A percentile compares a stretch with the other conserved stretches of the same genome.
Conservation (phyloP, 2,797 vertebrate species). For the Sebastes vulpes region DNA sequence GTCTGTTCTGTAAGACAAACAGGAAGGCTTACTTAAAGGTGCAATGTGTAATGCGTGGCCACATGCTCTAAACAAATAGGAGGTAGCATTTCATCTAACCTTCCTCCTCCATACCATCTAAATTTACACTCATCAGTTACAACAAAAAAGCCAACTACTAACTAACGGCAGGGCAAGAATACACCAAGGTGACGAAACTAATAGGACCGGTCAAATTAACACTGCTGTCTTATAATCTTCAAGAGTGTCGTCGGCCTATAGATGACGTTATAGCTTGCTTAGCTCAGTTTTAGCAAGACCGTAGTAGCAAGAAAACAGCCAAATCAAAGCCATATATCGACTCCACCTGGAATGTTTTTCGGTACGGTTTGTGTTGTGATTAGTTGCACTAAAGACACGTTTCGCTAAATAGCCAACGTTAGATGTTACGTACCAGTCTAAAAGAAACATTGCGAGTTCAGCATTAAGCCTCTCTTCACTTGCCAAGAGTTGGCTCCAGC, state of each 20-base stretch:
- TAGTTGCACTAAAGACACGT: not conserved
- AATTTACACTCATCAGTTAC: not conserved
- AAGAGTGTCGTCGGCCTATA: not conserved
- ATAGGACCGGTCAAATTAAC: not conserved
- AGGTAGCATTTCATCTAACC: not conserved
- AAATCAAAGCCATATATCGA: too few species aligned
- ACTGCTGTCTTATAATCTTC: not conserved
- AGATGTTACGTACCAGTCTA: not conserved
- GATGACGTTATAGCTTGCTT: not conserved
- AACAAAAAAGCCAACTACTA: not conserved
- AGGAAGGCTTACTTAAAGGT: slow-evolving; percentile 57
- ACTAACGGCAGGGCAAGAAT: not conserved
- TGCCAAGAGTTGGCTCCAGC: not conserved
- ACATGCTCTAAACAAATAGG: not conserved
- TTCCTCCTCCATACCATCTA: not conserved
- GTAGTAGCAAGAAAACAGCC: too few species aligned
- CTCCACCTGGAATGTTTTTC: too few species aligned
- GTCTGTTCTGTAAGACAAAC: slow-evolving; percentile 80
- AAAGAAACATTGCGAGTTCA: not conserved
- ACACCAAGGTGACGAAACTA: not conserved
- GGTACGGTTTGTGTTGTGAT: not conserved
- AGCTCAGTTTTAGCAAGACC: not conserved
- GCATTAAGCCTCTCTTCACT: not conserved
- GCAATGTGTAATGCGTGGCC: not conserved
- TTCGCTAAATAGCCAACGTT: not conserved